phyloP scores from a whole-genome alignment of 2,888 invertebrate species.

The Andrena bucephala region DNA sequence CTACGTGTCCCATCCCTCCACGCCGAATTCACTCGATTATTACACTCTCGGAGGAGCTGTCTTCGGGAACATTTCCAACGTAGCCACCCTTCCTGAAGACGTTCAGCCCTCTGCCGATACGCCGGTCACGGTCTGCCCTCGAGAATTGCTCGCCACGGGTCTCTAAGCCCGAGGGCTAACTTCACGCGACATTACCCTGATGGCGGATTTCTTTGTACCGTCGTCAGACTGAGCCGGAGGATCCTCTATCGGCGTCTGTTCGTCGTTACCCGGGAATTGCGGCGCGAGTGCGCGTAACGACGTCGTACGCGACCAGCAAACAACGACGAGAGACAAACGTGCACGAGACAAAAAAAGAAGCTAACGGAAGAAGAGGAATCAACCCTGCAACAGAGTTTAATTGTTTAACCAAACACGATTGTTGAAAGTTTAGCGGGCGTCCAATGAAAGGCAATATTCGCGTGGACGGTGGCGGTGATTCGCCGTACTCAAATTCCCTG shows the following conservation, averaged over 20 bases:
- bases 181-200: constrained; percentile 80
- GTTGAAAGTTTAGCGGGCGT: neutral
- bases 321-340: neutral
- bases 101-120: constrained; percentile 32
- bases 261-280: constrained; percentile 50
- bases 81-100: neutral
- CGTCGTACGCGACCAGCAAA: neutral
- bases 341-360: neutral
- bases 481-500: constrained; percentile 30
- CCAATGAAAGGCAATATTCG: constrained; percentile 12
- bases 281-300: constrained; percentile 44
- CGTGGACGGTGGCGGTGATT: constrained; percentile 36
- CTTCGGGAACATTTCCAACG: neutral
- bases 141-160: neutral
- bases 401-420: neutral
- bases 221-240: constrained; percentile 29
- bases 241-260: constrained; percentile 48
- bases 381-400: too few species aligned
- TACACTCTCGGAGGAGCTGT: neutral
- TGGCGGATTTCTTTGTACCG: constrained; percentile 73
- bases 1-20: too few species aligned
- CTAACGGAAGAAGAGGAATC: too few species aligned
- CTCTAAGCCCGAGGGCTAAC: constrained; percentile 43
- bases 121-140: constrained; percentile 34
- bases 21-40: neutral